Evolutionary conservation across 2,797 vertebrate genomes (phyloP).

Genomic region (Anableps anableps): DNA sequence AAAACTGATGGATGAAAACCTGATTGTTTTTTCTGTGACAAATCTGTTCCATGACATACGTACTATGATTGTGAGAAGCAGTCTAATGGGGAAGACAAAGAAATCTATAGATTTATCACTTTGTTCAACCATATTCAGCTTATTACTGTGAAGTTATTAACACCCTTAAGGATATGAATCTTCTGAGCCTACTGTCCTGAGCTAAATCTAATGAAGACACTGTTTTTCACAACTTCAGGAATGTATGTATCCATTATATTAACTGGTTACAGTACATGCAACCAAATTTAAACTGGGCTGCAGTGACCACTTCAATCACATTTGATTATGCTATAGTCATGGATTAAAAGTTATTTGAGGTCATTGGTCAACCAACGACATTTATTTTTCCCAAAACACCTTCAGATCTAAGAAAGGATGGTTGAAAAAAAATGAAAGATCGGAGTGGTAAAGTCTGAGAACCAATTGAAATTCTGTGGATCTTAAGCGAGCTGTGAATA

Average conservation of each 20-base stretch:
- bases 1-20: not conserved
- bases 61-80: not conserved
- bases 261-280: not conserved
- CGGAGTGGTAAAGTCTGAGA: not conserved
- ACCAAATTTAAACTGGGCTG: too few species aligned
- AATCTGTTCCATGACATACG: not conserved
- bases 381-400: not conserved
- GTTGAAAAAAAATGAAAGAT: not conserved
- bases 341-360: not conserved
- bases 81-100: not conserved
- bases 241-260: not conserved
- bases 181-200: slow-evolving; percentile 2
- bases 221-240: not conserved
- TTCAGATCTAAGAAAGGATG: not conserved
- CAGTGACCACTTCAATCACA: too few species aligned
- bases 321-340: too few species aligned
- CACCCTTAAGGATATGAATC: slow-evolving; percentile 22
- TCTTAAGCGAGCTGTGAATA: not conserved
- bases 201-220: not conserved
- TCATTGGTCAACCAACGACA: not conserved
- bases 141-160: slow-evolving; percentile 23
- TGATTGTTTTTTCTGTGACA: not conserved
- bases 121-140: slow-evolving; percentile 15
- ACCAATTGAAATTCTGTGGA: not conserved
- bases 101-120: slow-evolving; percentile 4